Percentiles rank a stretch among this genome's conserved stretches.
phyloP scores from a whole-genome alignment of 1,140 invertebrate species.

The Cydia strobilella region DNA sequence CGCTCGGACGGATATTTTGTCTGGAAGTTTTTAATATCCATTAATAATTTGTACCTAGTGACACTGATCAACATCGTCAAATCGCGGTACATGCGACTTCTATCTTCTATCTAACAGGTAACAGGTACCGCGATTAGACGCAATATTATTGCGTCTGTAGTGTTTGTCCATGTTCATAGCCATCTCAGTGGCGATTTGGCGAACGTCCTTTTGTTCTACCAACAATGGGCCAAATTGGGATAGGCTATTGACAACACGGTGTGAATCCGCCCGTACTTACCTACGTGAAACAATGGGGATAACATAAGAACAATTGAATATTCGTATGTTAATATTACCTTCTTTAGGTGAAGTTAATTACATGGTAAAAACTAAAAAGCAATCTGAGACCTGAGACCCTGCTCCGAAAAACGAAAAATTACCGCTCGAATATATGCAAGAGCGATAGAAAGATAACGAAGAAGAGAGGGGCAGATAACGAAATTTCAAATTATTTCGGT shows the following conservation, averaged over 20 bases:
- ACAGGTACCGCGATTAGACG: too few species aligned
- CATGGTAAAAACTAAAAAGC: background rate
- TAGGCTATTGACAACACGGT: constrained; percentile 16
- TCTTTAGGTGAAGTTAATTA: background rate
- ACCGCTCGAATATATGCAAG: too few species aligned
- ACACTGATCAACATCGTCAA: too few species aligned
- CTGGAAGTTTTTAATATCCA: too few species aligned
- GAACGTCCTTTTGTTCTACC: constrained; percentile 19
- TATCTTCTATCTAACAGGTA: too few species aligned
- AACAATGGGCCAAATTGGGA: constrained; percentile 22
- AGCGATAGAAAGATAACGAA: too few species aligned
- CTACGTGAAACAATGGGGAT: background rate
- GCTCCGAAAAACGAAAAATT: too few species aligned
- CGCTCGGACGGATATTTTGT: too few species aligned
- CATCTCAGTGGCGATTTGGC: background rate
- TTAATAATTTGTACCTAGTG: too few species aligned
- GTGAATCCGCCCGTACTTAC: constrained; percentile 10
- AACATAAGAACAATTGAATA: constrained; percentile 15
- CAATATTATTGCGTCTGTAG: background rate
- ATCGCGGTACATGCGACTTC: background rate
- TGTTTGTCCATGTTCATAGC: background rate
- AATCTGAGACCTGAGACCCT: too few species aligned
- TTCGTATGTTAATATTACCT: background rate
- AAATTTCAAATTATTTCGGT: too few species aligned
- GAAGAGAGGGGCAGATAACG: too few species aligned